Evolutionary conservation across 2,888 invertebrate species (phyloP), one percentile per base, ranked within the genome.

Genomic region (Troilus luridus): DNA sequence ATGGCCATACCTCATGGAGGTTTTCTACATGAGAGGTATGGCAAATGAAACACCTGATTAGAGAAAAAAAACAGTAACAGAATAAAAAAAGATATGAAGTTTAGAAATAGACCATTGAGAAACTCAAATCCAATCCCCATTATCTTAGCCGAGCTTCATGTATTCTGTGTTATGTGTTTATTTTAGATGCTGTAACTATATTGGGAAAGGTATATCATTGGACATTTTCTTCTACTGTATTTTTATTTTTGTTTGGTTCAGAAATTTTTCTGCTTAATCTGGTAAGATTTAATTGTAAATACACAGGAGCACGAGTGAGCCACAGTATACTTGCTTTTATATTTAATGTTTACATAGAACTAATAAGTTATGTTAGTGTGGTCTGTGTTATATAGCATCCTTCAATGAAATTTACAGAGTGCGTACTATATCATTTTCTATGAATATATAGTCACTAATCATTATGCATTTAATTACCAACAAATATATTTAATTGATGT

Each of bases 121-220:
- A 60, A 77, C 54, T 60, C 85, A 85, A 88, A 24, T 88, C 59
- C 90, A 58, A 90, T 85, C 54, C 88, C 77, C 88, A n/a, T 62
- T 27, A 59, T 85, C 54, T 60, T 92, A 92, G 92, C 91, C 56
- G 90, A 91, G 92, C 92, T 92, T 92, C 90, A 91, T 92, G 91
- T 91, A 90, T 85, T 92, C 85, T 91, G 91, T 92, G 92, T 92
- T 92, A 92, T 92, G 92, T 92, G 92, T 92, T 91, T 85, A 56
- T 90, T 89, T 91, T 92, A 92, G 92, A 92, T 92, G 92, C 92
- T 92, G 92, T 92, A 92, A 92, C 92, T 92, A 91, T 91, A 92
- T 92, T 92, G 92, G 92, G 92, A 92, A 92, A 92, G 92, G 92
- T 92, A 92, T 91, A 90, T 91, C 92, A 92, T 92, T 92, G 92